Evolutionary conservation across 1,140 invertebrate genomes (phyloP).

Genomic region (Rhagoletis zephyria): DNA sequence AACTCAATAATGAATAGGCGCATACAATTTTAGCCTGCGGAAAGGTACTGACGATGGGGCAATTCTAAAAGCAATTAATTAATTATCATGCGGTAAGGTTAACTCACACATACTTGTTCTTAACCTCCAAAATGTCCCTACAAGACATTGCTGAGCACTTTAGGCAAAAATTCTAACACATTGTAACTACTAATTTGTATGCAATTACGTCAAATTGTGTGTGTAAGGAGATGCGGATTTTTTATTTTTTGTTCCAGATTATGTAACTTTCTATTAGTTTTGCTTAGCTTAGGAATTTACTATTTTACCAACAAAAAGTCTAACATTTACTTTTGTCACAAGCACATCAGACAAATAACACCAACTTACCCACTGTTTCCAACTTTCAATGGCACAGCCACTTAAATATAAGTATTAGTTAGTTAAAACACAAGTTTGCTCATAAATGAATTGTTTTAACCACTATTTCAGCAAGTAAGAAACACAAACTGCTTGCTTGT

Average conservation of each 20-base stretch:
- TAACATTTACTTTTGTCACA: not conserved
- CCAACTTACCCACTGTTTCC: not conserved
- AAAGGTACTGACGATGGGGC: not conserved
- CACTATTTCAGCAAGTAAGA: no score
- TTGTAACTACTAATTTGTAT: not conserved
- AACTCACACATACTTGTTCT: not conserved
- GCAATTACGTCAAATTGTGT: no score
- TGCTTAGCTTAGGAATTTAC: not conserved
- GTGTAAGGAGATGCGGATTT: no score
- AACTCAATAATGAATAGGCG: not conserved
- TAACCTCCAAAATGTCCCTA: not conserved
- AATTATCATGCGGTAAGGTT: not conserved
- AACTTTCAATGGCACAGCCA: conserved; percentile 2
- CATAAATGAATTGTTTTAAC: no score
- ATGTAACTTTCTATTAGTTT: not conserved
- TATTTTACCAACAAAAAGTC: not conserved
- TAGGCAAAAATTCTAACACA: no score
- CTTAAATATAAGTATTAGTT: not conserved
- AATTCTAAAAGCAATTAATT: not conserved
- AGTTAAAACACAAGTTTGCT: no score
- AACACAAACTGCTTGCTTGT: no score
- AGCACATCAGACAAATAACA: not conserved
- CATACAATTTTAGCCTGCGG: not conserved
- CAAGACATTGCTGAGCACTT: no score
- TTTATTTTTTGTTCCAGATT: no score